Evolutionary conservation across 2,888 invertebrate species (phyloP).

Genomic region (Rhagium mordax): DNA sequence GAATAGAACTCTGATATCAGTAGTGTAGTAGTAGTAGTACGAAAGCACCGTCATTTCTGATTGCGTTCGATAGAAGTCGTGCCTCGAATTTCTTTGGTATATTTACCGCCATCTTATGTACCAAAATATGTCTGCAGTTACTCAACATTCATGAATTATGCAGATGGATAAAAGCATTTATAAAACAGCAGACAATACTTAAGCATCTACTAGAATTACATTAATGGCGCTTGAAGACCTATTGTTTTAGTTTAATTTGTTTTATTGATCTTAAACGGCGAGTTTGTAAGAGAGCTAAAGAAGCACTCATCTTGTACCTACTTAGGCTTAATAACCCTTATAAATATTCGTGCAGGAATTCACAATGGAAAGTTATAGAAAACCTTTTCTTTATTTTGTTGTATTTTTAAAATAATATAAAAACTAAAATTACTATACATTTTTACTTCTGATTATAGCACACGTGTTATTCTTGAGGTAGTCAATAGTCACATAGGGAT

Average conservation of each 20-base stretch:
- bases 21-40: conserved; percentile 24
- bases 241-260: conserved; percentile 23
- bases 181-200: conserved; percentile 33
- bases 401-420: no score
- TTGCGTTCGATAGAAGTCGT: conserved; percentile 46
- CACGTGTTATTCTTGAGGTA: no score
- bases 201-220: conserved; percentile 24
- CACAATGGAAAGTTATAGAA: not conserved
- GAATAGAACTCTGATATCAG: conserved; percentile 25
- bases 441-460: no score
- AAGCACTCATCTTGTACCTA: not conserved
- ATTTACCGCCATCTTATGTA: conserved; percentile 34
- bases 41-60: conserved; percentile 35
- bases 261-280: conserved; percentile 11
- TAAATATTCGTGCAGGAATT: not conserved
- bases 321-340: conserved; percentile 2
- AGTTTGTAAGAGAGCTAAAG: conserved; percentile 1
- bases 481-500: no score
- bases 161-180: conserved; percentile 39
- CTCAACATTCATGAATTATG: conserved; percentile 42
- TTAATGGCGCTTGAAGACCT: conserved; percentile 5
- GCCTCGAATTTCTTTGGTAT: conserved; percentile 38
- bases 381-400: no score
- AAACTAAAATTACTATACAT: no score
- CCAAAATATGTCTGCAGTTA: conserved; percentile 28